Base-by-base conservation (phyloP, 2,888 invertebrate genomes). In the Thyatira batis region DNA sequence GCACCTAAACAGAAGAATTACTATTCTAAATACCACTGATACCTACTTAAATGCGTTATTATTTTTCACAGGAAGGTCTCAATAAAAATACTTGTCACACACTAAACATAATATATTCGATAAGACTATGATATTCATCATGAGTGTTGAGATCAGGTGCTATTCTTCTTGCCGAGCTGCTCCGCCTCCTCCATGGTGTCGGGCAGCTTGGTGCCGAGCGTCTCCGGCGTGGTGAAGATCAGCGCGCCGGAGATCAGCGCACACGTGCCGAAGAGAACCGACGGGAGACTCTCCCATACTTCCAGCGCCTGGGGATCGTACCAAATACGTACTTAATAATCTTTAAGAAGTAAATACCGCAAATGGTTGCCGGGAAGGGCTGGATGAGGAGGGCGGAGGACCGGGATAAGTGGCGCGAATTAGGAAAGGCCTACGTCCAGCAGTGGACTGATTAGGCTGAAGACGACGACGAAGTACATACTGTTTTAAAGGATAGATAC, bases 121-220 rank as follows among this genome's bases (percentile, higher is more conserved):
- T 58, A 58, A 54, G 50, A 27, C 21, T 13, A 50, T 45, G 49
- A 30, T 30, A 30, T 56, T 43, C 49, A 52, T 20, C 50, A 50
- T 21, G 45, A 27, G 51, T 10, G 21, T 59, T 63, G 64, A 72
- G 70, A 73, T 77, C 70, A 72, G 20, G 52, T 58, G 49, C 48
- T 33, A 0, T 69, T 67, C n/a, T 61, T 61, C 46, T 69, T 73
- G 54, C 82, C 80, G 46, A 89, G 67, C 30, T 74, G 64, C 44
- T 92, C 87, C 0, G 94, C 94, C 39, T 94, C 93, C 59, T 92
- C 87, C 61, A 94, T 86, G 45, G 94, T 93, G 61, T 94, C 92
- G 1, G 94, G 94, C 53, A 94, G 75, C 55, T 86, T 87, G 39
- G 87, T 78, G 60, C 93, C 93, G 23, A 93, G 86, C 13, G 94